A percentile compares a stretch with the other conserved stretches of the same genome.
phyloP scores from a whole-genome alignment of 2,113 vertebrate genomes.

The Anser cygnoides region DNA sequence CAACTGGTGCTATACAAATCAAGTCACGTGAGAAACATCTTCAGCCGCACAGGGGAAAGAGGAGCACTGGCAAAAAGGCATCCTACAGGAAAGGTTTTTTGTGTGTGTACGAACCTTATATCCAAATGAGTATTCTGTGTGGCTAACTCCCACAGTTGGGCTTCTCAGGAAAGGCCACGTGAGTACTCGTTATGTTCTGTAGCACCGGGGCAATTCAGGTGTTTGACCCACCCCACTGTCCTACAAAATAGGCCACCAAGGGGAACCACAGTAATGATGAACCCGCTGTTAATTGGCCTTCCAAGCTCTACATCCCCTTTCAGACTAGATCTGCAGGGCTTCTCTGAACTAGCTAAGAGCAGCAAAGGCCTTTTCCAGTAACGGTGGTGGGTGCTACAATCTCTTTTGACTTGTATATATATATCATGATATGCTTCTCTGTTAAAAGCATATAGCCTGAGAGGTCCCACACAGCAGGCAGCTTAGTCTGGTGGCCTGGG shows the following conservation, averaged over 20 bases:
- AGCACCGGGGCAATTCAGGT: not conserved
- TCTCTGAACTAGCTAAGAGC: not conserved
- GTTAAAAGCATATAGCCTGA: not conserved
- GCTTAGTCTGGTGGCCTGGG: not conserved
- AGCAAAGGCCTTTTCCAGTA: not conserved
- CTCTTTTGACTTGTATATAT: not conserved
- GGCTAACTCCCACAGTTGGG: not conserved
- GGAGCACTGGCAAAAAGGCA: not conserved
- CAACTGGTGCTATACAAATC: not conserved
- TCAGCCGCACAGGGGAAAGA: not conserved
- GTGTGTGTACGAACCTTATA: not conserved
- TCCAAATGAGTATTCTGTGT: not conserved
- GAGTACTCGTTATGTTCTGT: not conserved
- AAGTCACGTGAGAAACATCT: not conserved
- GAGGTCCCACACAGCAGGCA: not conserved
- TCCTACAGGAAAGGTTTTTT: not conserved
- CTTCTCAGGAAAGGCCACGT: not conserved
- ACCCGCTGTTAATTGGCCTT: not conserved
- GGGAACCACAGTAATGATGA: not conserved
- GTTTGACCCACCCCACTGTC: not conserved
- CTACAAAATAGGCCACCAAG: not conserved
- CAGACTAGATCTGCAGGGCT: not conserved
- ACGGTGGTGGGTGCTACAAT: not conserved
- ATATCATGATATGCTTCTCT: not conserved
- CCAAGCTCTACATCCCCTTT: not conserved